Evolutionary conservation across 2,888 invertebrate genomes (phyloP), one percentile per base, ranked within the genome.

Genomic region (Scaeva pyrastri): DNA sequence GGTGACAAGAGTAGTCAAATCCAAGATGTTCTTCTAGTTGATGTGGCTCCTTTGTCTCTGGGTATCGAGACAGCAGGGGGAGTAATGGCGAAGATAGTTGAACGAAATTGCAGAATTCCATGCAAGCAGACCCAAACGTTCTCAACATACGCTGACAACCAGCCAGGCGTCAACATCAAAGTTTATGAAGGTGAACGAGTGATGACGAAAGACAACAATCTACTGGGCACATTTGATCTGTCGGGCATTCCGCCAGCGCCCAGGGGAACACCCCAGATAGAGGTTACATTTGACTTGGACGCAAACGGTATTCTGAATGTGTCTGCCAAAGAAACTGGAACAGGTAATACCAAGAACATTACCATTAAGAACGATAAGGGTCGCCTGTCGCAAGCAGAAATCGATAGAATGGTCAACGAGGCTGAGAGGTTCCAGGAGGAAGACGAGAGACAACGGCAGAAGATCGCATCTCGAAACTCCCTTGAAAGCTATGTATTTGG

Each of bases 181-280:
- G 96, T 96, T 21, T 95, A 94, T 90, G 96, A 97, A 91, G 96
- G 96, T 41, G 96, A 96, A 92, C 93, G 97, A 43, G 97, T 97
- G 50, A 96, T 98, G 97, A 98, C 98, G 88, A 97, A 96, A 90
- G 98, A 98, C 92, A 98, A 98, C 94, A 97, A 98, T 92, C 94
- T 97, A 56, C 94, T 99, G 86, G 99, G 99, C 79, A 98, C 97
- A 92, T 99, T 99, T 93, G 98, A 99, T 92, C 94, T 99, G 66
- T 96, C 97, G 8, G 98, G 98, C 43, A 98, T 98, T 90, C 98
- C 98, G 2, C 98, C 98, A 11, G 96, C 96, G 91, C 98, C 95
- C 84, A 96, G 95, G 89, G 98, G 95, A 91, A 97, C 95, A 88
- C 97, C 95, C 88, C 97, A 94, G 93, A 97, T 95, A 93, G 98